A percentile compares a stretch with the other conserved stretches of the same genome.
phyloP scores from a whole-genome alignment of 2,113 vertebrate species.

The Coptodon bakossiorum region DNA sequence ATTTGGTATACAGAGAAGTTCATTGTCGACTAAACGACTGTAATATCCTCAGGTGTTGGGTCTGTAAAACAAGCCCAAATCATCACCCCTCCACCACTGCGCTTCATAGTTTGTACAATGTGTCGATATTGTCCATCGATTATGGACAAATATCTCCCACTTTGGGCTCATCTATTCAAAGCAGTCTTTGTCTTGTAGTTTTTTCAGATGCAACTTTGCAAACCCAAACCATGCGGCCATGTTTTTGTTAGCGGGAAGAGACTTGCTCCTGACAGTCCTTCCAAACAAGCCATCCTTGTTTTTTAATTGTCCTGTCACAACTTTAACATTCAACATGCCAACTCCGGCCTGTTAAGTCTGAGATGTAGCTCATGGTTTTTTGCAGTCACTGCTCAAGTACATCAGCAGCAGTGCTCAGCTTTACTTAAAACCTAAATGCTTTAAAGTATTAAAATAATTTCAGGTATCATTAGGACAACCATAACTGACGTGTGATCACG shows the following conservation, averaged over 20 bases:
- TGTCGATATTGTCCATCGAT: neutral
- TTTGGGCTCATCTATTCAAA: neutral
- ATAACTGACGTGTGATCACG: neutral
- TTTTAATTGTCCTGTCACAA: neutral
- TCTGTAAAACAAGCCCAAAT: neutral
- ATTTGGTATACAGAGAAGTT: neutral
- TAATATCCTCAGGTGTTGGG: neutral
- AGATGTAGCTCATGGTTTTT: neutral
- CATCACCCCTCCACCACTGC: neutral
- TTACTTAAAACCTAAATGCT: fast-evolving
- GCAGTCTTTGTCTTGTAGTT: neutral
- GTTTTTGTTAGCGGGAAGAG: fast-evolving
- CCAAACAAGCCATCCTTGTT: neutral
- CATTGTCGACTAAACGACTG: neutral
- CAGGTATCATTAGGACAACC: neutral
- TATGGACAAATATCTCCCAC: neutral
- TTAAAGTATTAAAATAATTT: neutral
- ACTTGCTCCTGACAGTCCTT: neutral
- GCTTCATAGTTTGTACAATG: neutral
- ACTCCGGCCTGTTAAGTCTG: neutral
- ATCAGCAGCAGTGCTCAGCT: neutral
- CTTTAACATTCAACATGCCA: neutral
- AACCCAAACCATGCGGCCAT: neutral
- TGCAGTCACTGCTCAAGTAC: neutral
- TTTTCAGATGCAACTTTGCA: neutral